phyloP scores from a whole-genome alignment of 2,888 invertebrate species.

The Volucella bombylans region DNA sequence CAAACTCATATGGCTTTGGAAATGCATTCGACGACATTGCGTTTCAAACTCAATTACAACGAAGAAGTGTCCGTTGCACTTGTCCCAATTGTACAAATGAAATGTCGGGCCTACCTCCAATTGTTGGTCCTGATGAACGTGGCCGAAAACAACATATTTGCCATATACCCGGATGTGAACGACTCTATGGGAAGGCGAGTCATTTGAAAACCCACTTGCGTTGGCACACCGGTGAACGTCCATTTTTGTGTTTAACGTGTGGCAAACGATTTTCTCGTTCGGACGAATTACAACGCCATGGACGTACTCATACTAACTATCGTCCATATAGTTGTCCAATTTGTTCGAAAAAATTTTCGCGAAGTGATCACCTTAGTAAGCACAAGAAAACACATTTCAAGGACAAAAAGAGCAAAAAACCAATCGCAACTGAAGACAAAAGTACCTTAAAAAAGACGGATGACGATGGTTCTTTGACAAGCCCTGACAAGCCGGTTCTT shows the following conservation, averaged over 20 bases:
- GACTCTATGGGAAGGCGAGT: slow-evolving; percentile 96
- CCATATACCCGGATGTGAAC: slow-evolving; percentile 93
- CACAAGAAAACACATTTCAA: slow-evolving; percentile 92
- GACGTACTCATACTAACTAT: slow-evolving; percentile 94
- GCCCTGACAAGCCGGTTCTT: slow-evolving; percentile 49
- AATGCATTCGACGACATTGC: slow-evolving; percentile 81
- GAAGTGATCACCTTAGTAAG: slow-evolving; percentile 96
- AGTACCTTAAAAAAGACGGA: slow-evolving; percentile 72
- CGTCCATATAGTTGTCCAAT: slow-evolving; percentile 92
- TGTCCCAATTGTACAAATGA: slow-evolving; percentile 92
- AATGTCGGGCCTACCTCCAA: slow-evolving; percentile 89
- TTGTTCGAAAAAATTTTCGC: slow-evolving; percentile 95
- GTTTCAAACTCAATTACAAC: slow-evolving; percentile 84
- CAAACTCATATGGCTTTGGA: slow-evolving; percentile 80
- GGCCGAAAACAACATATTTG: slow-evolving; percentile 93
- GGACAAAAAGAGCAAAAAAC: slow-evolving; percentile 81
- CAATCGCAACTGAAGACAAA: slow-evolving; percentile 78
- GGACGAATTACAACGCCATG: slow-evolving; percentile 94
- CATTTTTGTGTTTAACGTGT: slow-evolving; percentile 94
- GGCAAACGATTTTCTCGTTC: slow-evolving; percentile 95
- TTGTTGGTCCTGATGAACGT: slow-evolving; percentile 87
- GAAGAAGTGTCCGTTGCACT: slow-evolving; percentile 89
- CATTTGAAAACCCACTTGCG: slow-evolving; percentile 95
- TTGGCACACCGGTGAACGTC: slow-evolving; percentile 96
- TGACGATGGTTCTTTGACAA: slow-evolving; percentile 43